phyloP scores from a whole-genome alignment of 2,888 invertebrate genomes.

The Tinea semifulvella region DNA sequence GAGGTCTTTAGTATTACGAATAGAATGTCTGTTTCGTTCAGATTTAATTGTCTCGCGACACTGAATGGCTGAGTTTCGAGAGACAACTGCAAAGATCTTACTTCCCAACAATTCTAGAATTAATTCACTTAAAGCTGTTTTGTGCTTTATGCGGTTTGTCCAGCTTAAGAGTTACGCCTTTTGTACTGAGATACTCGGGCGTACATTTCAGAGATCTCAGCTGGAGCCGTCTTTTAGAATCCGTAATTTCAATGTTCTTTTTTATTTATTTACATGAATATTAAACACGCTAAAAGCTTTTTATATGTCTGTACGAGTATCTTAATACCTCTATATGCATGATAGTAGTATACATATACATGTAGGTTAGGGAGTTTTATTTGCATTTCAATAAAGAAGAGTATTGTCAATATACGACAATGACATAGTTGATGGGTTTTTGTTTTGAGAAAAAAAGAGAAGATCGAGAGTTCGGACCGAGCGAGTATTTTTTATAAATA shows the following conservation, averaged over 20 bases:
- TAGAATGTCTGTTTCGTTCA: slow-evolving; percentile 9
- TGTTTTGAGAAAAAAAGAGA: too few relatives aligned
- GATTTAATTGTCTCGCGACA: slow-evolving; percentile 12
- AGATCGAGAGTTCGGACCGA: too few relatives aligned
- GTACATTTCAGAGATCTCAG: slow-evolving; percentile 14
- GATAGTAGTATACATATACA: too few relatives aligned
- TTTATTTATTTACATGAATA: too few relatives aligned
- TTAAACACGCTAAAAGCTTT: too few relatives aligned
- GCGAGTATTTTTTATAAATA: too few relatives aligned
- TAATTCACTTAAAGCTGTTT: slow-evolving; percentile 26
- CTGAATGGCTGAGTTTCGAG: slow-evolving; percentile 6
- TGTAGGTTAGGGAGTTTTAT: too few relatives aligned
- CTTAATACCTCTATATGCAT: too few relatives aligned
- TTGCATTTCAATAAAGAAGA: too few relatives aligned
- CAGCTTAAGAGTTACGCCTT: slow-evolving; percentile 23
- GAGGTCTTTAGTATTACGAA: slow-evolving; percentile 3
- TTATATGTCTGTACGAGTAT: too few relatives aligned
- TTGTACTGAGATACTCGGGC: slow-evolving; percentile 23
- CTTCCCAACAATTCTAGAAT: slow-evolving; percentile 20
- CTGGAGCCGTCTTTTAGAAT: slow-evolving; percentile 2
- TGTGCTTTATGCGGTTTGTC: slow-evolving; percentile 25
- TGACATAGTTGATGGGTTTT: too few relatives aligned
- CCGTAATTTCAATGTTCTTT: slow-evolving; percentile 2
- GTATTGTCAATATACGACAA: too few relatives aligned
- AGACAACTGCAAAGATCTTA: slow-evolving; percentile 14